Evolutionary conservation across 1,140 invertebrate species (phyloP).

Genomic region (Agrilus planipennis): DNA sequence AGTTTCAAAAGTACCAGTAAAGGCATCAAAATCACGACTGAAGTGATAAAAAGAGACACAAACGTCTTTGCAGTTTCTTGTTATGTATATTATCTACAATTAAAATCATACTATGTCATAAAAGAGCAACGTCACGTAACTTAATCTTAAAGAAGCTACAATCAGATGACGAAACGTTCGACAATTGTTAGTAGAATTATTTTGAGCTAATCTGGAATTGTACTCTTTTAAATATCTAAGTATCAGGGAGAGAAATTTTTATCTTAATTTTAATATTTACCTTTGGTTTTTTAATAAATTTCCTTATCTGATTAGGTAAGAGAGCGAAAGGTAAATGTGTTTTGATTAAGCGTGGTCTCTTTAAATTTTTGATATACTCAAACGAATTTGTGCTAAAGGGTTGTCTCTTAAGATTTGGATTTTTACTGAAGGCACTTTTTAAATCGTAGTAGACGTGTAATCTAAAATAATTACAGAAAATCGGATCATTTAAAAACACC

Average conservation of each 20-base stretch:
- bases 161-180: slow-evolving; percentile 7
- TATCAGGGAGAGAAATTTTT: too few species aligned
- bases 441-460: too few species aligned
- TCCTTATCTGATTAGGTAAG: slow-evolving; percentile 46
- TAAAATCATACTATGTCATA: not conserved
- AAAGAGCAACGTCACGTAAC: too few species aligned
- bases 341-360: slow-evolving; percentile 39
- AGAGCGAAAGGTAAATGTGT: slow-evolving; percentile 57
- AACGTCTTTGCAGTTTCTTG: slow-evolving; percentile 84
- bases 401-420: too few species aligned
- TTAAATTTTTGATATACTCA: slow-evolving; percentile 9
- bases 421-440: too few species aligned
- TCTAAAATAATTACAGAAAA: not conserved
- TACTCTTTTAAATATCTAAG: too few species aligned
- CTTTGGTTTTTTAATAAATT: slow-evolving; percentile 36
- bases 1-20: slow-evolving; percentile 40
- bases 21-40: slow-evolving; percentile 58
- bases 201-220: too few species aligned
- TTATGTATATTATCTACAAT: slow-evolving; percentile 70
- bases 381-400: slow-evolving; percentile 11
- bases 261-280: slow-evolving; percentile 13
- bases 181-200: not conserved
- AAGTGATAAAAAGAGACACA: slow-evolving; percentile 78
- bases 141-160: too few species aligned
- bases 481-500: not conserved